These are phyloP conservation scores for Sternarchorhynchus goeldii DNA, from an alignment of 2,797 vertebrate species.

Conservation along the genomic window DNA sequence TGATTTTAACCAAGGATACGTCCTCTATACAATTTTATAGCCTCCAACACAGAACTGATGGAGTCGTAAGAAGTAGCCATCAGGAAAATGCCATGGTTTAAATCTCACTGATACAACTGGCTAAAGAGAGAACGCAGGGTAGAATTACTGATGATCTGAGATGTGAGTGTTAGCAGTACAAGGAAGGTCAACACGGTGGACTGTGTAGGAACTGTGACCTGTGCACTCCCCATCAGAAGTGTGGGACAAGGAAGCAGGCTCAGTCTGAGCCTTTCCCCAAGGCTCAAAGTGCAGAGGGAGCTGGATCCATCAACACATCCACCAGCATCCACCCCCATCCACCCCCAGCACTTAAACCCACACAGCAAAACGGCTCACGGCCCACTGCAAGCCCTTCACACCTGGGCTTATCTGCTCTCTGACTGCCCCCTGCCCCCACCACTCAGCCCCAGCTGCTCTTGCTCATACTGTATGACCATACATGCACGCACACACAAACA, in stretches of 20 bases:
- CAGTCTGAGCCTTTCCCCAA: slow-evolving; percentile 56
- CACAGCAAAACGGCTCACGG: slow-evolving; percentile 57
- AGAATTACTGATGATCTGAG: background rate
- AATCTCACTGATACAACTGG: background rate
- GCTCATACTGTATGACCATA: slow-evolving; percentile 55
- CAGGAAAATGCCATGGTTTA: background rate
- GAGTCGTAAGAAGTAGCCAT: background rate
- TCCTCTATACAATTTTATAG: too few relatives aligned
- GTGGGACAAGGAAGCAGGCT: slow-evolving; percentile 53
- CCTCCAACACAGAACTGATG: too few relatives aligned
- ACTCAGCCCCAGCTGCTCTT: slow-evolving; percentile 64
- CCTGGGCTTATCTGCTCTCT: slow-evolving; percentile 66
- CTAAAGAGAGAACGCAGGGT: background rate
- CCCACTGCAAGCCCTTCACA: slow-evolving; percentile 65
- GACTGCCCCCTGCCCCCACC: slow-evolving; percentile 45
- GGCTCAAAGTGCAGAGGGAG: slow-evolving; percentile 55
- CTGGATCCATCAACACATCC: slow-evolving; percentile 73
- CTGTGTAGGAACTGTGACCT: slow-evolving; percentile 35
- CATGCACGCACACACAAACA: slow-evolving; percentile 12
- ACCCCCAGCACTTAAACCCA: slow-evolving; percentile 45
- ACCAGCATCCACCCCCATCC: slow-evolving; percentile 52
- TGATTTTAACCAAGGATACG: background rate
- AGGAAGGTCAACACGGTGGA: background rate
- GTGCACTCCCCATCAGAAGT: slow-evolving; percentile 40
- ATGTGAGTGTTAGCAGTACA: background rate